phyloP scores from a whole-genome alignment of 2,113 vertebrate genomes.

The Bufo gargarizans region DNA sequence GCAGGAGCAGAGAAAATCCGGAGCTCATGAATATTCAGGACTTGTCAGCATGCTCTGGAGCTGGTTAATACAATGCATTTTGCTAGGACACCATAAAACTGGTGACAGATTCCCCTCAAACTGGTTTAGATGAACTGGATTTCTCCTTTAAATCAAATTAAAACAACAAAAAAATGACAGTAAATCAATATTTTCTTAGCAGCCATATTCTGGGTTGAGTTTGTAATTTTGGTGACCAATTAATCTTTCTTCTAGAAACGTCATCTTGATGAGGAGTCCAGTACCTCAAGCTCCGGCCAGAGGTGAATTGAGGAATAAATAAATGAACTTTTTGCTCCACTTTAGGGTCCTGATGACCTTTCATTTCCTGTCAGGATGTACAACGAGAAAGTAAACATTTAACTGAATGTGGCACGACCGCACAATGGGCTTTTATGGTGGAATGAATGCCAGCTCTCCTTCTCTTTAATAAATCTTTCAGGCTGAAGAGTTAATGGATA shows the following conservation, averaged over 20 bases:
- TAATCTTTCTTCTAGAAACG: neutral
- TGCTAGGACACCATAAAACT: too few relatives aligned
- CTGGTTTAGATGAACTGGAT: too few relatives aligned
- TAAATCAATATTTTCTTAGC: neutral
- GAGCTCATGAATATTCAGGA: too few relatives aligned
- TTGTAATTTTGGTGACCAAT: neutral
- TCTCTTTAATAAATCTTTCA: slow-evolving; percentile 70
- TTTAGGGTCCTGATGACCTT: slow-evolving; percentile 65
- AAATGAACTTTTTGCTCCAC: slow-evolving; percentile 61
- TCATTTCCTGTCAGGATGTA: slow-evolving; percentile 76
- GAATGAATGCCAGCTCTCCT: slow-evolving; percentile 48
- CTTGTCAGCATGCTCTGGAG: too few relatives aligned
- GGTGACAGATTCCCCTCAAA: too few relatives aligned
- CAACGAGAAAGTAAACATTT: slow-evolving; percentile 81
- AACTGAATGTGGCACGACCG: slow-evolving; percentile 62
- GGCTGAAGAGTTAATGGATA: slow-evolving; percentile 68
- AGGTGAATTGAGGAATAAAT: slow-evolving; percentile 63
- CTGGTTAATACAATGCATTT: too few relatives aligned
- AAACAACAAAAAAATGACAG: neutral
- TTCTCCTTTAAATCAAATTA: too few relatives aligned
- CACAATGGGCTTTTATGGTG: slow-evolving; percentile 68
- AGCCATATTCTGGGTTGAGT: neutral
- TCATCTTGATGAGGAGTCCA: slow-evolving; percentile 56
- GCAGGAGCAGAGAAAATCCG: too few relatives aligned
- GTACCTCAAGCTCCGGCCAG: slow-evolving; percentile 67